Base-by-base conservation (phyloP, 2,888 invertebrate species). In the Andricus curvator region DNA sequence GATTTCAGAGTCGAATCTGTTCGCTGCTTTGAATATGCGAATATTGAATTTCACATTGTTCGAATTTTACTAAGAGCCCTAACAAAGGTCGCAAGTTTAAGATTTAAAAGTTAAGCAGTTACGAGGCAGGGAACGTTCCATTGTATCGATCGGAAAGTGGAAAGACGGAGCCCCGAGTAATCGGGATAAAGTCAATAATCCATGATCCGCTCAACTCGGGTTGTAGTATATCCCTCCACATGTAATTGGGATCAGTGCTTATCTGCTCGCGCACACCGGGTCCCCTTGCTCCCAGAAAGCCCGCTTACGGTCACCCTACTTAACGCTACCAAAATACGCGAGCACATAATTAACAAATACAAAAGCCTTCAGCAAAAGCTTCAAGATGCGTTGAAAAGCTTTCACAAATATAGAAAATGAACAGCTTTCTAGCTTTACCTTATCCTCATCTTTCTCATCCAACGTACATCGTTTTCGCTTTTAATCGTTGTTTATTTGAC, bases 161-260 rank as follows among this genome's bases (percentile, higher is more conserved):
- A 56, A 70, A 11, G 74, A 56, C 29, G 33, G 56, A 22, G 22
- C 74, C 22, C 17, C 6, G n/a, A 37, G 81, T 86, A 87, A 88
- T 87, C 89, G 88, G 85, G 86, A 87, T 84, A 88, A 87, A 90
- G 91, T 91, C 91, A 90, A 90, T 91, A 92, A 91, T 90, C 91
- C 90, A 86, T 90, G 91, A 92, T 91, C 90, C 91, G 91, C 90
- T 91, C 89, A 88, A 85, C 87, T 84, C 84, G 87, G 88, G 78
- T 83, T 81, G 84, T 88, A 88, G 83, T 83, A 87, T 88, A 64
- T 88, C 86, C 86, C 88, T 87, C 88, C 86, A 89, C 90, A 86
- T 91, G 91, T 91, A 92, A 91, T 91, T 91, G 89, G 90, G 90
- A 91, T 91, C 90, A 89, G 90, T 88, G 91, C 91, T 92, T 92